Percentiles rank a stretch among this genome's conserved stretches.
Conservation (phyloP, 2,113 vertebrate species). For the Myocastor coypus region DNA sequence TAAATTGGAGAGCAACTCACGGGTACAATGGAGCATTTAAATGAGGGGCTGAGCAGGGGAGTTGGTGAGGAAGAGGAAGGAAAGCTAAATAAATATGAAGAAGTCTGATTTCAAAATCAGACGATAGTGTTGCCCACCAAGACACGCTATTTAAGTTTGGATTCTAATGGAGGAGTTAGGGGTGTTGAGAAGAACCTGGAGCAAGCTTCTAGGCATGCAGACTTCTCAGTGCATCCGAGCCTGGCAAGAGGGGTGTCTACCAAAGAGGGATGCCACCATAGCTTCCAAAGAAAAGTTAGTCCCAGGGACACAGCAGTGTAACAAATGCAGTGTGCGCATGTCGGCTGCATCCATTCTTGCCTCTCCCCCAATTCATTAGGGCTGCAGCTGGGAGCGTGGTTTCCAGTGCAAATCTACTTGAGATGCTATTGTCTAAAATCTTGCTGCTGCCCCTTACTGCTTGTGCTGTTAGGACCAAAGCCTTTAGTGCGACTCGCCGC, state of each 20-base stretch:
- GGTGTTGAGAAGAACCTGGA: neutral
- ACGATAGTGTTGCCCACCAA: neutral
- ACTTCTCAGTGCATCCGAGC: neutral
- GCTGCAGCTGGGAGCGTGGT: neutral
- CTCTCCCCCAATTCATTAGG: no score
- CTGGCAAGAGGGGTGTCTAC: neutral
- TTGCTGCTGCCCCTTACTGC: neutral
- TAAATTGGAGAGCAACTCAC: neutral
- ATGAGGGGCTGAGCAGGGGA: neutral
- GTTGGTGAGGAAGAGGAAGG: neutral
- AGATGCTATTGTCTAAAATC: neutral
- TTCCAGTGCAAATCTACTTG: neutral
- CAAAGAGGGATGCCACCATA: neutral
- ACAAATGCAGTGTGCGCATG: neutral
- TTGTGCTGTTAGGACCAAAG: neutral
- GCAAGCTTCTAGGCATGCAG: neutral
- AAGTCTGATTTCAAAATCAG: neutral
- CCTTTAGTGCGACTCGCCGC: neutral
- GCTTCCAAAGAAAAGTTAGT: neutral
- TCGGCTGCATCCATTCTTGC: neutral
- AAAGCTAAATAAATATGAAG: neutral
- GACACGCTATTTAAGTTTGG: neutral
- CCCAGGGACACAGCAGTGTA: neutral
- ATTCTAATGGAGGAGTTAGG: fast-evolving
- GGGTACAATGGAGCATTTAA: neutral